Evolutionary conservation across 2,888 invertebrate genomes (phyloP).

Genomic region (Orchestes rusci): DNA sequence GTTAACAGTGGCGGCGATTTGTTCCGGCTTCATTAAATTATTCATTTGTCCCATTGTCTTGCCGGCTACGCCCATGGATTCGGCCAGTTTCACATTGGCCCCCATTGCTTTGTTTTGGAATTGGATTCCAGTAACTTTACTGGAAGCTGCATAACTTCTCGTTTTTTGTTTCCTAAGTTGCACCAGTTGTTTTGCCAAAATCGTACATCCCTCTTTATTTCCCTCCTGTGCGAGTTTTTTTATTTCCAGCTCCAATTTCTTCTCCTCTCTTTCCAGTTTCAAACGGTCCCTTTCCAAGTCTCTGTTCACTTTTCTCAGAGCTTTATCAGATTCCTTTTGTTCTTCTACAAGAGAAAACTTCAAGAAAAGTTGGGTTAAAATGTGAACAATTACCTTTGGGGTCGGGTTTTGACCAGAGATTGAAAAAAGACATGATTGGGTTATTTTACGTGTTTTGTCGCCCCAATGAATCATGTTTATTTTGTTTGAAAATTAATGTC

Average conservation of each 20-base stretch:
- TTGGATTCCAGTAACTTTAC: constrained; percentile 71
- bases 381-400: constrained; percentile 39
- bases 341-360: constrained; percentile 55
- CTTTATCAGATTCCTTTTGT: constrained; percentile 74
- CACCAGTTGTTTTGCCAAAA: constrained; percentile 84
- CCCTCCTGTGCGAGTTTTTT: constrained; percentile 83
- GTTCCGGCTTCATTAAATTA: constrained; percentile 76
- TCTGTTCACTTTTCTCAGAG: constrained; percentile 70
- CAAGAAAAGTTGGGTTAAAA: background rate
- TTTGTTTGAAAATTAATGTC: too few species aligned
- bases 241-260: constrained; percentile 85
- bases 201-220: constrained; percentile 72
- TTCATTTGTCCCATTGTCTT: constrained; percentile 88
- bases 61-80: constrained; percentile 82
- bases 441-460: too few species aligned
- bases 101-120: constrained; percentile 86
- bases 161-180: constrained; percentile 82
- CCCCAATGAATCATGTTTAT: too few species aligned
- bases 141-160: constrained; percentile 71
- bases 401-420: constrained; percentile 41
- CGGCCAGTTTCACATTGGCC: constrained; percentile 79
- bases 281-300: constrained; percentile 78
- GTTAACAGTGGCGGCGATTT: constrained; percentile 73
- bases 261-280: constrained; percentile 80
- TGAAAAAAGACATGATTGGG: constrained; percentile 29